Conservation (phyloP, 2,113 vertebrate species). For the Tympanuchus pallidicinctus region DNA sequence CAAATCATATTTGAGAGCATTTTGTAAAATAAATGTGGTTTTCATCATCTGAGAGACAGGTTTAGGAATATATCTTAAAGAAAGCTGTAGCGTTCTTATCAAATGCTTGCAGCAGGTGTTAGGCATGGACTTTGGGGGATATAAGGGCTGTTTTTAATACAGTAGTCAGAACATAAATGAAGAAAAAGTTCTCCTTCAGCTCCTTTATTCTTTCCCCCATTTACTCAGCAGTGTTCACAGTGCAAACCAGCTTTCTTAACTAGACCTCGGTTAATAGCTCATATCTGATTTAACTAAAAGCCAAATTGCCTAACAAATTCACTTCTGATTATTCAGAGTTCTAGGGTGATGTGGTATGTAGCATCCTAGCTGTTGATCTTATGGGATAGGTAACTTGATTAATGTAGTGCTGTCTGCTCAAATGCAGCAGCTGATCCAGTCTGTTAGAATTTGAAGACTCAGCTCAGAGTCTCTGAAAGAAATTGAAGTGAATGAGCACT, state of each 20-base stretch:
- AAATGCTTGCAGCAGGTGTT: not conserved
- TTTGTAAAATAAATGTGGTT: not conserved
- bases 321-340: not conserved
- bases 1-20: not conserved
- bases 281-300: not conserved
- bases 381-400: not conserved
- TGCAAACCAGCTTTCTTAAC: not conserved
- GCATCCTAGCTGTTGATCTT: not conserved
- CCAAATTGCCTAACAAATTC: not conserved
- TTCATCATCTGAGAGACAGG: not conserved
- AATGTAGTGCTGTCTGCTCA: not conserved
- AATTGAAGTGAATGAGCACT: not conserved
- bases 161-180: not conserved
- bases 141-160: not conserved
- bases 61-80: not conserved
- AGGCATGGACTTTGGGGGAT: fast-evolving
- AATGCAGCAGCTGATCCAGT: not conserved
- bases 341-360: not conserved
- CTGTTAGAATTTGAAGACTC: not conserved
- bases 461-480: not conserved
- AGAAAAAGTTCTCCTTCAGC: not conserved
- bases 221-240: not conserved
- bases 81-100: not conserved
- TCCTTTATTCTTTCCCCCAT: fast-evolving
- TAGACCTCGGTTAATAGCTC: not conserved